Evolutionary conservation across 2,113 vertebrate species (phyloP).

Genomic region (Astur gentilis): DNA sequence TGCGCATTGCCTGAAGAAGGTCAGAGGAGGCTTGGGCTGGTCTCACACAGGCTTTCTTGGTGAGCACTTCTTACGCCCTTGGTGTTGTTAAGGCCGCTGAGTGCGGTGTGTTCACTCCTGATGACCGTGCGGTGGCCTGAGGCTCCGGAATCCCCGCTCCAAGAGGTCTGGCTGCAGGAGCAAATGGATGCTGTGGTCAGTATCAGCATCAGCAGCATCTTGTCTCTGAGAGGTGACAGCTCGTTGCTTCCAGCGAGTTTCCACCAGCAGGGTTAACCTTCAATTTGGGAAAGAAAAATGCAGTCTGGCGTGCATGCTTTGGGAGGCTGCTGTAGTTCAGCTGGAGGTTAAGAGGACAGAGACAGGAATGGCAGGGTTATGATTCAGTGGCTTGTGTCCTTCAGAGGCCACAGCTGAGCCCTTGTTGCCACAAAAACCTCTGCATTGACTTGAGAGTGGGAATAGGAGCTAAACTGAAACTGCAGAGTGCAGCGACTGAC

Average conservation of each 20-base stretch:
- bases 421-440: not conserved
- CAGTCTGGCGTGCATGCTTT: not conserved
- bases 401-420: not conserved
- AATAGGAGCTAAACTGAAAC: not conserved
- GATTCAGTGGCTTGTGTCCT: not conserved
- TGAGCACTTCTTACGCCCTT: not conserved
- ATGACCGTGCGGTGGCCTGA: accelerated
- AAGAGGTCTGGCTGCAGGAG: not conserved
- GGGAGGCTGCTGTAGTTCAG: slow-evolving; percentile 9
- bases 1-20: not conserved
- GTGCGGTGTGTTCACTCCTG: accelerated
- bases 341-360: not conserved
- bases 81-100: not conserved
- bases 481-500: not conserved
- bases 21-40: not conserved
- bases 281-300: not conserved
- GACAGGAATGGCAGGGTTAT: not conserved
- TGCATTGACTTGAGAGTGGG: not conserved
- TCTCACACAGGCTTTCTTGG: not conserved
- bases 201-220: not conserved
- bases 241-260: not conserved
- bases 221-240: not conserved
- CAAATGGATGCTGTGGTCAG: not conserved
- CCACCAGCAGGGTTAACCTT: not conserved
- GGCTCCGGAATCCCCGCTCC: accelerated